Percentiles rank a stretch among this genome's conserved stretches.
Evolutionary conservation across 2,888 invertebrate species (phyloP).

Genomic region (Drosophila picticornis): DNA sequence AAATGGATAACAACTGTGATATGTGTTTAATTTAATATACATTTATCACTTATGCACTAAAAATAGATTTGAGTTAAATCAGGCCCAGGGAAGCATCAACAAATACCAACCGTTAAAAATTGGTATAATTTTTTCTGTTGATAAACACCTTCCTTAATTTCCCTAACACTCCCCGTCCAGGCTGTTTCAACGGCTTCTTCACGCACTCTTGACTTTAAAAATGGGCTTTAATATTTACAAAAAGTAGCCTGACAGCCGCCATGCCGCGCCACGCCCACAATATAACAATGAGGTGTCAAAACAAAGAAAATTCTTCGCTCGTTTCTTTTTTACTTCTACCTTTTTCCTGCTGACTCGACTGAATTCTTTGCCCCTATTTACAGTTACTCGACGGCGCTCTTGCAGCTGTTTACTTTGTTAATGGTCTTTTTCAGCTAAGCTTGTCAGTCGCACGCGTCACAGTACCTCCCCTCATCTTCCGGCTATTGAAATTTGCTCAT

Average conservation of each 20-base stretch:
- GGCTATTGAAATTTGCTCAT: slow-evolving; percentile 67
- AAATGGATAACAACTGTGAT: not conserved
- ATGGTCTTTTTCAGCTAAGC: slow-evolving; percentile 81
- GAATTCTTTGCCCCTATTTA: slow-evolving; percentile 49
- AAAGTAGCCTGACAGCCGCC: slow-evolving; percentile 15
- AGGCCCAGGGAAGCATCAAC: not conserved
- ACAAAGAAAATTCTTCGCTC: slow-evolving; percentile 70
- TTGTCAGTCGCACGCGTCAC: slow-evolving; percentile 63
- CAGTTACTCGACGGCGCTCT: slow-evolving; percentile 53
- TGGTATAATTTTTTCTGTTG: slow-evolving; percentile 12
- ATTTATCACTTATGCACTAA: not conserved
- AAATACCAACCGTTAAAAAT: slow-evolving; percentile 1
- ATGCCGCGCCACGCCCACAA: slow-evolving; percentile 21
- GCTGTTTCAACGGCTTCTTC: slow-evolving; percentile 2
- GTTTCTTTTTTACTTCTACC: slow-evolving; percentile 23
- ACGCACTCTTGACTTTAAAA: slow-evolving; percentile 23
- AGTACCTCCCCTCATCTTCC: not conserved
- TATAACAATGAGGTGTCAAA: slow-evolving; percentile 74
- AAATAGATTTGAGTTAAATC: not conserved
- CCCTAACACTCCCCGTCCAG: not conserved
- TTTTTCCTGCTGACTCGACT: slow-evolving; percentile 64
- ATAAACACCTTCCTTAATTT: not conserved
- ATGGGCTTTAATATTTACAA: slow-evolving; percentile 45
- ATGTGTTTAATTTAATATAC: not conserved
- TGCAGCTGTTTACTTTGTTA: slow-evolving; percentile 82